Conservation (phyloP, 2,113 vertebrate genomes). For the Mirza zaza region DNA sequence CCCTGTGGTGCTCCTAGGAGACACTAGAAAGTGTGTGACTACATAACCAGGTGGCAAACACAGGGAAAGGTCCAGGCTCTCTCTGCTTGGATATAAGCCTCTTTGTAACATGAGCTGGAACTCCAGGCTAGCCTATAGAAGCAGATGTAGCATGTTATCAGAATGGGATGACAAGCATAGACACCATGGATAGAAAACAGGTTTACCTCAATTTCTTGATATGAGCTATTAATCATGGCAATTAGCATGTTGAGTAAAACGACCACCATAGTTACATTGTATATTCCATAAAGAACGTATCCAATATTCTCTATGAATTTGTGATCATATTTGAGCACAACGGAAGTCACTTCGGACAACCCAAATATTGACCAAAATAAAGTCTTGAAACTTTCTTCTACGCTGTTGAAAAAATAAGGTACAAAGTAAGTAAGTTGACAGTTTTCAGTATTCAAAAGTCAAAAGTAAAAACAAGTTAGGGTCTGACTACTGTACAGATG, state of each 20-base stretch:
- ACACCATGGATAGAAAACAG: not conserved
- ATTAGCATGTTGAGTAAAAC: slow-evolving; percentile 94
- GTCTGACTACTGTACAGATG: not conserved
- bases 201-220: slow-evolving; percentile 93
- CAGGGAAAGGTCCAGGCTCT: not conserved
- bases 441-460: not conserved
- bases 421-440: slow-evolving; percentile 35
- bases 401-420: slow-evolving; percentile 78
- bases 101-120: not conserved
- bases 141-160: not conserved
- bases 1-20: not conserved
- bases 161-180: not conserved
- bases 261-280: slow-evolving; percentile 93
- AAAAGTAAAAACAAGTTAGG: not conserved
- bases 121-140: not conserved
- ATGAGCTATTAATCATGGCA: slow-evolving; percentile 94
- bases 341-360: slow-evolving; percentile 92
- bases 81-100: too few relatives aligned
- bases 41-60: not conserved
- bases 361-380: slow-evolving; percentile 95
- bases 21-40: rapidly evolving
- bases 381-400: slow-evolving; percentile 94
- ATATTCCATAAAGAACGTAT: slow-evolving; percentile 92
- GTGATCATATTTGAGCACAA: slow-evolving; percentile 93
- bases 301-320: slow-evolving; percentile 95